Percentiles rank a stretch among this genome's conserved stretches.
Conservation (phyloP, 2,113 vertebrate genomes). For the Chrysemys picta region DNA sequence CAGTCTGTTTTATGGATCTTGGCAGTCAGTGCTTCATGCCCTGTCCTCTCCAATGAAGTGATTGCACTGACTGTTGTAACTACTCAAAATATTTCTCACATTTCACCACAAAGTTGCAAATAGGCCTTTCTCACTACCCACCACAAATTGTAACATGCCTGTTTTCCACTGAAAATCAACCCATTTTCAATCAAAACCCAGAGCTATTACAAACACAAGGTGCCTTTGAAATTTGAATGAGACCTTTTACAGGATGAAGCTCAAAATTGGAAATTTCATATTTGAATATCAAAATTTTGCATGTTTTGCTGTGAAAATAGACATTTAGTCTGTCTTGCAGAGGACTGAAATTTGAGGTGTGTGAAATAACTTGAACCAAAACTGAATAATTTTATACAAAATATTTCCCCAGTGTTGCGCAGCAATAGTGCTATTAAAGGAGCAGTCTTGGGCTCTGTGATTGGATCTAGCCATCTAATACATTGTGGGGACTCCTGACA, state of each 20-base stretch:
- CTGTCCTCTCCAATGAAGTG: not conserved
- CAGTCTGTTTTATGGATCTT: not conserved
- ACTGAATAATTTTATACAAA: not conserved
- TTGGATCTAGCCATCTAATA: not conserved
- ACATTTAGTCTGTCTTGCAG: not conserved
- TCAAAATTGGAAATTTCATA: slow-evolving; percentile 33
- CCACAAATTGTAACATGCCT: not conserved
- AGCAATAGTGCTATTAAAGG: not conserved
- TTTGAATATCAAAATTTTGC: not conserved
- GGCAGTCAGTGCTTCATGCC: not conserved
- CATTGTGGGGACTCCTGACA: not conserved
- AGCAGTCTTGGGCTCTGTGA: not conserved
- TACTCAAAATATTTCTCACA: not conserved
- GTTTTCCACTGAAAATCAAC: not conserved
- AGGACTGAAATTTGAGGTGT: not conserved
- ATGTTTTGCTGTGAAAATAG: not conserved
- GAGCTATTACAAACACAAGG: not conserved
- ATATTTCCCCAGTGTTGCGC: not conserved
- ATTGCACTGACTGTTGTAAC: not conserved
- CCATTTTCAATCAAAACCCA: not conserved
- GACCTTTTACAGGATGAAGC: not conserved
- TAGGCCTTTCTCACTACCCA: not conserved
- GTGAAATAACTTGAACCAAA: not conserved
- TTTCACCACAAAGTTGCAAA: not conserved
- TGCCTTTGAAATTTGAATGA: slow-evolving; percentile 5